A percentile compares a stretch with the other conserved stretches of the same genome.
phyloP scores from a whole-genome alignment of 2,113 vertebrate genomes.

The Neodon shergylaensis region DNA sequence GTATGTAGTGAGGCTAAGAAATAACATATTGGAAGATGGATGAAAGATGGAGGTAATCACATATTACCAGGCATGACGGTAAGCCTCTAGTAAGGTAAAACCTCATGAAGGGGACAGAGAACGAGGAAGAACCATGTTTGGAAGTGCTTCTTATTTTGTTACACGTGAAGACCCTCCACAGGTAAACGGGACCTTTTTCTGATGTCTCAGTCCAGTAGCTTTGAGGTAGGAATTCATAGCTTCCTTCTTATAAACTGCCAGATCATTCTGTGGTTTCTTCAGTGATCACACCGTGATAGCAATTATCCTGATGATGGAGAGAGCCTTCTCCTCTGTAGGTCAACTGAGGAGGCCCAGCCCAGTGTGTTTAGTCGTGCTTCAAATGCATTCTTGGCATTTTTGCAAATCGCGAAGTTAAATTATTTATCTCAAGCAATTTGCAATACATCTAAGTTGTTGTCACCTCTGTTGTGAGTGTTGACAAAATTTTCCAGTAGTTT shows the following conservation, averaged over 20 bases:
- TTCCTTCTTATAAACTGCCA: background rate
- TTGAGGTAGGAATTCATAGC: background rate
- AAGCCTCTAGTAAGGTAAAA: background rate
- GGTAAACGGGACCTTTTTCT: background rate
- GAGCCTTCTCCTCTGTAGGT: background rate
- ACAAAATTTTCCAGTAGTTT: background rate
- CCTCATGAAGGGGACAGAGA: background rate
- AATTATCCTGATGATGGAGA: background rate
- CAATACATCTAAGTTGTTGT: background rate
- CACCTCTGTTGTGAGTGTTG: background rate
- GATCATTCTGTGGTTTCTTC: background rate
- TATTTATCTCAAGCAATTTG: conserved; percentile 26
- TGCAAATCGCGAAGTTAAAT: background rate
- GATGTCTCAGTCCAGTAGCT: background rate
- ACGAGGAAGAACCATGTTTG: background rate
- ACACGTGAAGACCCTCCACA: background rate
- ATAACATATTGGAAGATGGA: background rate
- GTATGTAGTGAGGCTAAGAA: background rate
- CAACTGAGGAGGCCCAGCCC: background rate
- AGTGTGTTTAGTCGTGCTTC: background rate
- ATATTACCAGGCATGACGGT: background rate
- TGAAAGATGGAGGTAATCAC: background rate
- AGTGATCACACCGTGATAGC: background rate
- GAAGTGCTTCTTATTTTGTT: background rate
- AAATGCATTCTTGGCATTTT: background rate